These are phyloP conservation scores for Amiota mariae DNA, from an alignment of 2,888 invertebrate species.

Conservation along the genomic window DNA sequence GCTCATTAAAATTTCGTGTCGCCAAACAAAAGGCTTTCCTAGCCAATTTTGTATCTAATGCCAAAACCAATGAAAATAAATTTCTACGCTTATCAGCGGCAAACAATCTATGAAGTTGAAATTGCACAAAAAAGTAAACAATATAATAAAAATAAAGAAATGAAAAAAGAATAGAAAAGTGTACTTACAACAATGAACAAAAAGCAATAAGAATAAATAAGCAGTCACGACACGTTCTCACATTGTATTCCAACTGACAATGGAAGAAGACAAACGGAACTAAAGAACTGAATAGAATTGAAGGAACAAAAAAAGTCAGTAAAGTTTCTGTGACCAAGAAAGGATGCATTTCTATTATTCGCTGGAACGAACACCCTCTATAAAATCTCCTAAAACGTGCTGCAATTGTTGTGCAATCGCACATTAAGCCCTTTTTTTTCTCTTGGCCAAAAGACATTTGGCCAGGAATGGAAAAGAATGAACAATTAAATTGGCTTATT, in stretches of 20 bases:
- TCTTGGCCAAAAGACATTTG: background rate
- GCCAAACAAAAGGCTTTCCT: background rate
- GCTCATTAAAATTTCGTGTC: too few species aligned
- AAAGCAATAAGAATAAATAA: slow-evolving; percentile 16
- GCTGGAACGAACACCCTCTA: too few species aligned
- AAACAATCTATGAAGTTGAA: slow-evolving; percentile 27
- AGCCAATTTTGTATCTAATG: slow-evolving; percentile 18
- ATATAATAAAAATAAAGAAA: background rate
- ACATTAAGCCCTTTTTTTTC: slow-evolving; percentile 1
- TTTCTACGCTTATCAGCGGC: slow-evolving; percentile 24
- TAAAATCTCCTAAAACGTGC: slow-evolving; percentile 4
- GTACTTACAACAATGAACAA: background rate
- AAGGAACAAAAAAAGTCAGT: too few species aligned
- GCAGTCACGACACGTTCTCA: slow-evolving; percentile 25
- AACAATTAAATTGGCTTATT: background rate
- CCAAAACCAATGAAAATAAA: slow-evolving; percentile 30
- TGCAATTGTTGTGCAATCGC: background rate
- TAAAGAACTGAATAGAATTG: background rate
- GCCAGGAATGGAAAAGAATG: background rate
- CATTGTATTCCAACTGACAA: background rate
- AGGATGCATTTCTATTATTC: too few species aligned
- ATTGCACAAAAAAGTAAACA: slow-evolving; percentile 16
- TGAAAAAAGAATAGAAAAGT: background rate
- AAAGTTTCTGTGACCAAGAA: too few species aligned
- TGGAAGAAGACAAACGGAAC: background rate